Conservation (phyloP, 30 jellyfish, hydroid and myxozoan genomes). For the Hydractinia symbiolongicarpus region DNA sequence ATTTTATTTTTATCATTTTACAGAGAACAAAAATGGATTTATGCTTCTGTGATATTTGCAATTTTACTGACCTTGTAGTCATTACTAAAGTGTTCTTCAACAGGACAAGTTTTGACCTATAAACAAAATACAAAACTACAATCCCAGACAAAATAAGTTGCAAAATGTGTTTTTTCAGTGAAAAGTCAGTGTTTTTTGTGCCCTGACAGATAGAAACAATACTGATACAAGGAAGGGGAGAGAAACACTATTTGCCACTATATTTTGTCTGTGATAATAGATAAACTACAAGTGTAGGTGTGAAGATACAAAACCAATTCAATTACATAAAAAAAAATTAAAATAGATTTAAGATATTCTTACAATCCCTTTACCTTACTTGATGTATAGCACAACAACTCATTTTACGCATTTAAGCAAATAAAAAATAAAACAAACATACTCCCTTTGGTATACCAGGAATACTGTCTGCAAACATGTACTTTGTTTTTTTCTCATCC, state of each 20-base stretch:
- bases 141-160: too few relatives aligned
- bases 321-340: background rate
- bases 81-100: constrained; percentile 88
- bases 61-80: constrained; percentile 66
- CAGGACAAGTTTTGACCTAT: constrained; percentile 60
- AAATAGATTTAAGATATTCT: background rate
- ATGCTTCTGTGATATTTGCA: background rate
- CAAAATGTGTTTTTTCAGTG: too few relatives aligned
- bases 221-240: too few relatives aligned
- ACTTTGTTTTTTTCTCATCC: constrained; percentile 49
- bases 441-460: constrained; percentile 87
- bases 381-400: background rate
- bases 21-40: background rate
- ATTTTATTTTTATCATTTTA: too few relatives aligned
- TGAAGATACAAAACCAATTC: background rate
- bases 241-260: too few relatives aligned
- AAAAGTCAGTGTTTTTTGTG: too few relatives aligned
- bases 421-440: background rate
- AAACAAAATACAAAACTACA: background rate
- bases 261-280: too few relatives aligned
- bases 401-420: background rate
- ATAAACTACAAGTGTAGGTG: background rate
- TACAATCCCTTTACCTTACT: background rate
- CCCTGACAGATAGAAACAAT: too few relatives aligned
- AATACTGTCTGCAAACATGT: constrained; percentile 39